Conservation (phyloP, 2,888 invertebrate species). For the Phrixothrix hirtus region DNA sequence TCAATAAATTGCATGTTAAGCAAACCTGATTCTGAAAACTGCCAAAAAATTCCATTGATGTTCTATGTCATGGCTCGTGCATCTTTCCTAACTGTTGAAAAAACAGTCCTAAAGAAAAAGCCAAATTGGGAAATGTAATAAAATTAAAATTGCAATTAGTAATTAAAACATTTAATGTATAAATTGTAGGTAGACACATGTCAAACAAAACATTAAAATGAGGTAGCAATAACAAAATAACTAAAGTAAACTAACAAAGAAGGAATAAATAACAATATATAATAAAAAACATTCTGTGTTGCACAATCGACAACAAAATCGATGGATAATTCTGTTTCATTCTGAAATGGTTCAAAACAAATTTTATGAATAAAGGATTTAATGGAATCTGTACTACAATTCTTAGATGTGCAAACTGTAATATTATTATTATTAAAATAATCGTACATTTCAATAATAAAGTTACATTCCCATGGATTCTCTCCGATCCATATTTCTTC, state of each 20-base stretch:
- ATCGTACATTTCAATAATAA: constrained; percentile 48
- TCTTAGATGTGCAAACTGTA: constrained; percentile 44
- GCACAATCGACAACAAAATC: constrained; percentile 37
- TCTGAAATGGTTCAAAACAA: constrained; percentile 35
- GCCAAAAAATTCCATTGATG: too few species aligned
- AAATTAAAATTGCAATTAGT: neutral
- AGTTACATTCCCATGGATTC: constrained; percentile 51
- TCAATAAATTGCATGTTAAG: too few species aligned
- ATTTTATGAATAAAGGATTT: constrained; percentile 38
- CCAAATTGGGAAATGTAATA: neutral
- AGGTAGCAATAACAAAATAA: constrained; percentile 24
- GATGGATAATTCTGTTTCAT: constrained; percentile 33
- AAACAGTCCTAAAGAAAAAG: neutral
- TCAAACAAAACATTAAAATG: constrained; percentile 20
- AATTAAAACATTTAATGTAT: neutral
- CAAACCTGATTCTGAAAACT: too few species aligned
- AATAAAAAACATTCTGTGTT: constrained; percentile 8
- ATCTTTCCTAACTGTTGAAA: neutral
- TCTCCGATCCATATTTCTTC: constrained; percentile 47
- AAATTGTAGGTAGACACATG: constrained; percentile 10
- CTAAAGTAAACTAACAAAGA: constrained; percentile 12
- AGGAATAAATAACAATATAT: constrained; percentile 11
- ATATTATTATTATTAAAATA: constrained; percentile 45
- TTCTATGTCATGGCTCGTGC: neutral
- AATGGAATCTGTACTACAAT: constrained; percentile 41